Base-by-base conservation (phyloP, 2,888 invertebrate genomes). In the Yponomeuta sedellus region DNA sequence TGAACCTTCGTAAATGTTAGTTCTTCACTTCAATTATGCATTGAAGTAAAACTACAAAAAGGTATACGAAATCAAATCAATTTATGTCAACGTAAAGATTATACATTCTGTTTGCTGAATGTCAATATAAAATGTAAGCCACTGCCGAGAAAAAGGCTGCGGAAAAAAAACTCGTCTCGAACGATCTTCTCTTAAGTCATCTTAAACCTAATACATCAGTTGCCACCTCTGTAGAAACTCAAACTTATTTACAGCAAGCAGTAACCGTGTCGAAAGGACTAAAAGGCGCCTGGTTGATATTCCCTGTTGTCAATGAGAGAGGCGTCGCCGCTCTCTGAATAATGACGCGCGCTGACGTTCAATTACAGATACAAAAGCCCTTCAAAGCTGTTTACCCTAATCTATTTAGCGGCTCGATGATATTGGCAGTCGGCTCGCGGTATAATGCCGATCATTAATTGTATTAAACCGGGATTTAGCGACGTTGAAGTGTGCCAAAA, bases 291-390 rank as follows among this genome's bases (percentile, higher is more conserved):
- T 59, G 59, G 22, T 59, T 8, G 44, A 52, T 52, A 59, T 59
- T 22, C 22, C 78, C 80, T 81, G 82, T 81, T 82, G 86, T 86
- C 87, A 85, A 77, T 62, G 62, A 39, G 19, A 19, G 2, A 64
- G 64, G 64, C 64, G 66, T 64, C 64, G 59, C 75, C 73, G 75
- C 76, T 75, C 75, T 72, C 82, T 88, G 86, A 89, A 86, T 90
- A 90, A 90, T 88, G 89, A 90, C 85, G 78, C 77, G 76, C 85
- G 82, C 80, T 88, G 90, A 89, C 89, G 81, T 90, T 89, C 89
- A 88, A 90, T 89, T 89, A 89, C 74, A 82, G 84, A 86, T 89
- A 90, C 89, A 90, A 90, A 89, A 87, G 80, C 85, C 86, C 83
- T 86, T 88, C 86, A 12, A 89, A 85, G 80, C 86, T 86, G 85